Evolutionary conservation across 2,113 vertebrate species (phyloP), one percentile per base, ranked within the genome.

Genomic region (Sisor rabdophorus): DNA sequence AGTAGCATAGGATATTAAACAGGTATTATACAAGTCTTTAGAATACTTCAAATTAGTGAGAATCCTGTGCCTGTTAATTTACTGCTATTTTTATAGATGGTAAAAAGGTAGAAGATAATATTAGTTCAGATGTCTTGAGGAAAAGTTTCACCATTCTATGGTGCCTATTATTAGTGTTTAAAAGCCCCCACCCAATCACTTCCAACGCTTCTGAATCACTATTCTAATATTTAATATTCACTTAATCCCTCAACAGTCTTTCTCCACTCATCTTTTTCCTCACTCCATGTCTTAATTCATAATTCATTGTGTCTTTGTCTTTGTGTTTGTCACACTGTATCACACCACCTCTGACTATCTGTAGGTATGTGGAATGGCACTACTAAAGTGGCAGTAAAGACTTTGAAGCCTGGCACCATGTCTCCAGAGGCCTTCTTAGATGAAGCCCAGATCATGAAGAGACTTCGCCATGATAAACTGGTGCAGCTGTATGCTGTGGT

Each of bases 361-460:
- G 13, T 89, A 98, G 97, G 97, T 79, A 97, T 93, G 8, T 99
- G 97, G 97, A 99, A 97, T 0, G 93, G 93, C 81, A 94, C 92
- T 90, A 99, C 95, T 0, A 97, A 98, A 88, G 97, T 99, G 84
- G 97, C 97, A 0, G 97, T 99, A 87, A 99, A 99, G 92, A 99
- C 96, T 0, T 87, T 98, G 89, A 98, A 98, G 84, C 93, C 96
- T 0, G 95, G 97, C 78, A 99, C 97, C 79, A 99, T 99, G 97
- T 98, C 96, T 20, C 95, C 97, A 0, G 95, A 96, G 87, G 95
- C 95, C 63, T 98, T 99, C 91, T 91, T 99, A 88, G 96, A 96
- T 84, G 97, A 99, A 86, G 96, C 96, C 19, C 97, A 99, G 93
- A 94, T 99, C 91, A 99, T 99, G 97, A 99, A 99, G 87, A 88